Base-by-base conservation (phyloP, 2,797 vertebrate species). In the Syncerus caffer region DNA sequence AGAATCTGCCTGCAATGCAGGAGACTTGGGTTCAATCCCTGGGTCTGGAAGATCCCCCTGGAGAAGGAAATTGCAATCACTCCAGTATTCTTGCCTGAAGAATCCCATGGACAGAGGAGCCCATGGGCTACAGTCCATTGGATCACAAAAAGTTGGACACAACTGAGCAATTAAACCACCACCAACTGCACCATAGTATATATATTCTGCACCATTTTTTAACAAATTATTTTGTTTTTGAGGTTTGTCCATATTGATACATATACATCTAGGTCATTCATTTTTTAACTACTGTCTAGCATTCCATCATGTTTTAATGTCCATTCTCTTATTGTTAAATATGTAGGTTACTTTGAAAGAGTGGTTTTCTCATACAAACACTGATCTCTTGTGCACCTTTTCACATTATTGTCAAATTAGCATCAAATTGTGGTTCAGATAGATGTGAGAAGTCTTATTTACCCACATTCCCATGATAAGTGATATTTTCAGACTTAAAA, bases 401-500 rank as follows among this genome's bases (percentile, higher is more conserved):
- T 34, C 38, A 62, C 45, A 79, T 87, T 93, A 79, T 83, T 90
- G 38, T 79, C 64, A 89, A 95, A 89, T 82, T 86, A 62, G n/a
- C 91, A 19, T 76, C 64, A 95, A 80, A 67, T 62, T 95, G 31
- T 79, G 23, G n/a, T 67, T 58, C 51, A 12, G 62, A 67, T 71
- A 78, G 74, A 90, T 95, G 31, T 57, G 42, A 93, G 71, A 91
- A 93, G 80, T 83, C n/a, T 80, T 95, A n/a, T 62, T 90, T 95
- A 47, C 6, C 10, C 31, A 57, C 11, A 42, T 90, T 34, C 3
- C 45, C 11, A 27, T 55, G 27, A 60, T 95, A 89, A 62, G 12
- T 96, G 83, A n/a, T 93, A 55, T 92, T 89, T 94, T 96, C 34
- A 93, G 50, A 90, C 25, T 55, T 92, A 91, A 95, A 67, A 85